These are phyloP conservation scores for Tetrao urogallus DNA, from an alignment of 2,113 vertebrate species.

Conservation along the genomic window DNA sequence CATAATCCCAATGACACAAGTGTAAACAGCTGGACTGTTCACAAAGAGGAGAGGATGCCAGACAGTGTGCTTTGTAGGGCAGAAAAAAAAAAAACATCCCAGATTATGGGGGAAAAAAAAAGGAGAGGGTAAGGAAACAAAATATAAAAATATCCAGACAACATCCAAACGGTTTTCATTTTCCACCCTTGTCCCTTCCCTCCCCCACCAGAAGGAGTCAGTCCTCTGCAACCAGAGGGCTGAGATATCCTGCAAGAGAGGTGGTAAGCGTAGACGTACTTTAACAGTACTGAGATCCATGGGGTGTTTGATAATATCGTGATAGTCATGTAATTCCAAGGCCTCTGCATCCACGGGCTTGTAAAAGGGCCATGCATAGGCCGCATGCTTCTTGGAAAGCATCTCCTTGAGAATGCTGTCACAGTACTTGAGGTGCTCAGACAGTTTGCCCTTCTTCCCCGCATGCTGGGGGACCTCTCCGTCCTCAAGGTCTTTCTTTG, in stretches of 20 bases:
- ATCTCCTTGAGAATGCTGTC: conserved; percentile 92
- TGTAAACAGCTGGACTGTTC: not conserved
- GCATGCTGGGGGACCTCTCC: conserved; percentile 78
- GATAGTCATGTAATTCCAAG: conserved; percentile 94
- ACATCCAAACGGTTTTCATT: not conserved
- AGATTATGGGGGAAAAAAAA: not conserved
- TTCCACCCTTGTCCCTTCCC: conserved; percentile 36
- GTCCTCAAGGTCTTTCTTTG: conserved; percentile 83
- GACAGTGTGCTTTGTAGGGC: not conserved
- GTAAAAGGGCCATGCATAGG: conserved; percentile 98
- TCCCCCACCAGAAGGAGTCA: conserved; percentile 12
- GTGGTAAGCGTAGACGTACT: conserved; percentile 75
- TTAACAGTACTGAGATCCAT: conserved; percentile 98
- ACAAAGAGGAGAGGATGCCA: not conserved
- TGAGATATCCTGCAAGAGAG: conserved; percentile 5
- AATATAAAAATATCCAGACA: conserved; percentile 14
- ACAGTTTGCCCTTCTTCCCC: conserved; percentile 80
- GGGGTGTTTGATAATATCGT: conserved; percentile 96
- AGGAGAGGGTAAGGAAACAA: not conserved
- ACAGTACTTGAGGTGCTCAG: conserved; percentile 89
- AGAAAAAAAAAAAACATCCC: not conserved
- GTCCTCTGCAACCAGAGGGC: conserved; percentile 37
- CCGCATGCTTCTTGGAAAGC: conserved; percentile 92
- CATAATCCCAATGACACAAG: not conserved
- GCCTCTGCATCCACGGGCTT: conserved; percentile 93